Evolutionary conservation across 2,888 invertebrate species (phyloP).

Genomic region (Agrilus mali): DNA sequence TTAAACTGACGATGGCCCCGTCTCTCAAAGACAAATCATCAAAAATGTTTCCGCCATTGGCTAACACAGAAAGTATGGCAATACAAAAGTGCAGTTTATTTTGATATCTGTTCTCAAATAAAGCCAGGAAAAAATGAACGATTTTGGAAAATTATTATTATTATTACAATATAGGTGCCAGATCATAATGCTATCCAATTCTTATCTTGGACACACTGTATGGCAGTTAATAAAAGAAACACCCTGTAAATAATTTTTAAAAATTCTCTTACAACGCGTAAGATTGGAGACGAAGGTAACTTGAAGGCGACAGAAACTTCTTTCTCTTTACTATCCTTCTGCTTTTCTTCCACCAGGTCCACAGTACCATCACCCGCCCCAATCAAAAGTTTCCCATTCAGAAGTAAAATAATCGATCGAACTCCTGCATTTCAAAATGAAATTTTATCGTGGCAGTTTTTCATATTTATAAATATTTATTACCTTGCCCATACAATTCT

Average conservation of each 20-base stretch:
- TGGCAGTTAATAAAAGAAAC: too few species aligned
- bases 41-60: too few species aligned
- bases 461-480: not conserved
- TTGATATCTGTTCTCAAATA: too few species aligned
- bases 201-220: too few species aligned
- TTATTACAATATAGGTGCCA: too few species aligned
- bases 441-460: not conserved
- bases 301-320: conserved; percentile 23
- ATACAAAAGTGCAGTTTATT: too few species aligned
- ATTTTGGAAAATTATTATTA: too few species aligned
- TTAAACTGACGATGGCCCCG: too few species aligned
- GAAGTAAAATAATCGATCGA: conserved; percentile 48
- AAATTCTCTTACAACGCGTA: conserved; percentile 29
- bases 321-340: conserved; percentile 7
- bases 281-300: conserved; percentile 33
- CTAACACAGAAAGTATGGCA: too few species aligned
- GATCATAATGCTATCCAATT: too few species aligned
- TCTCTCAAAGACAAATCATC: too few species aligned
- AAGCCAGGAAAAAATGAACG: too few species aligned
- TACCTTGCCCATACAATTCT: conserved; percentile 46
- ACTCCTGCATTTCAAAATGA: conserved; percentile 37
- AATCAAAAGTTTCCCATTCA: conserved; percentile 51
- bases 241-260: not conserved
- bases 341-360: conserved; percentile 47
- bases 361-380: conserved; percentile 80